Percentiles rank a stretch among this genome's conserved stretches.
phyloP scores from a whole-genome alignment of 1,140 invertebrate genomes.

The Bombus polaris region DNA sequence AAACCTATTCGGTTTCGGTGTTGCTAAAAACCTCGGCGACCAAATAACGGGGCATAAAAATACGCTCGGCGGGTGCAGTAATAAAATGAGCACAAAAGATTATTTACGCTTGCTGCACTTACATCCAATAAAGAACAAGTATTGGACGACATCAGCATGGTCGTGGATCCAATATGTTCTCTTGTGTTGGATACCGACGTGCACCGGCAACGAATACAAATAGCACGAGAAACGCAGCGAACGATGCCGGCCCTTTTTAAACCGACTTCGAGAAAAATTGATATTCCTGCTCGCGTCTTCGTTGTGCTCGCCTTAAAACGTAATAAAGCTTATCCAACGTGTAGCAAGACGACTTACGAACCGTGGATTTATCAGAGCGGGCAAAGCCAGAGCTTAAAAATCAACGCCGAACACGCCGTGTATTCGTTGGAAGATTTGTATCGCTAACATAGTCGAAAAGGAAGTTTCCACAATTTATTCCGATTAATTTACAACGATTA shows the following conservation, averaged over 20 bases:
- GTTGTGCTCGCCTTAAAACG: conserved; percentile 43
- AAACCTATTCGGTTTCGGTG: conserved; percentile 17
- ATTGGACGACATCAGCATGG: conserved; percentile 63
- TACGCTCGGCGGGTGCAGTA: conserved; percentile 49
- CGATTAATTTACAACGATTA: neutral
- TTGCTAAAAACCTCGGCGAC: conserved; percentile 44
- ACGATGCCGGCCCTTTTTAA: conserved; percentile 33
- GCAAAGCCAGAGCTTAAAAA: conserved; percentile 16
- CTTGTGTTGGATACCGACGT: conserved; percentile 61
- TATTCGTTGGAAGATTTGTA: neutral
- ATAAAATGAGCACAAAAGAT: conserved; percentile 69
- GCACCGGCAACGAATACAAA: conserved; percentile 63
- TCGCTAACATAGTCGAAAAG: neutral
- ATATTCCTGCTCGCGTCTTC: conserved; percentile 53
- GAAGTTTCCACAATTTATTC: neutral
- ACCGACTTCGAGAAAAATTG: conserved; percentile 58
- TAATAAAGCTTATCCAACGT: conserved; percentile 54
- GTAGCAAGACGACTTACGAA: neutral
- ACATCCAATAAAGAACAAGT: conserved; percentile 68
- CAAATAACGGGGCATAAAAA: conserved; percentile 56
- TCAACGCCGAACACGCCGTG: neutral
- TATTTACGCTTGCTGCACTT: conserved; percentile 68
- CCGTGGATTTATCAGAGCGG: conserved; percentile 36
- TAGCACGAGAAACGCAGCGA: conserved; percentile 39
- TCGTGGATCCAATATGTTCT: conserved; percentile 63